A percentile compares a stretch with the other conserved stretches of the same genome.
phyloP scores from a whole-genome alignment of 2,113 vertebrate species.

The Corvus cornix region DNA sequence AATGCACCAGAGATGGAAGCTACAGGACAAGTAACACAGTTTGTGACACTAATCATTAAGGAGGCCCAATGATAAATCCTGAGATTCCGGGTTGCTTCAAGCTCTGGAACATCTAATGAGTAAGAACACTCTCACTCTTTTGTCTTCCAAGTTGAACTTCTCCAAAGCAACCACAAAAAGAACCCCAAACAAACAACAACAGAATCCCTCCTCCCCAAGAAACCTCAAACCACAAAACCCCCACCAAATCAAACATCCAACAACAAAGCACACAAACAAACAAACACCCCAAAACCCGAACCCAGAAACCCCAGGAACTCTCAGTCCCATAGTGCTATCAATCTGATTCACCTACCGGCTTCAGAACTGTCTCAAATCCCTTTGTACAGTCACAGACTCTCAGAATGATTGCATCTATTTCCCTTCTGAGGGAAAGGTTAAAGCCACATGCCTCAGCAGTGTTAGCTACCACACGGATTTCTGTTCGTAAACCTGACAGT shows the following conservation, averaged over 20 bases:
- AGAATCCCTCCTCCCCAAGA: not conserved
- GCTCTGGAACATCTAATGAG: not conserved
- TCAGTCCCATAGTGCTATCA: not conserved
- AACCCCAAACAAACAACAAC: too few relatives aligned
- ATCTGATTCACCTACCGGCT: not conserved
- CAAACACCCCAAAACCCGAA: not conserved
- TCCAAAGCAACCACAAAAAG: not conserved
- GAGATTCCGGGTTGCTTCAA: not conserved
- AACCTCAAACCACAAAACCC: rapidly evolving
- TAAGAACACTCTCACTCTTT: not conserved
- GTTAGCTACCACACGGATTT: not conserved
- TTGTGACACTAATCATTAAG: not conserved
- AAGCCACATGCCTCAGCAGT: not conserved
- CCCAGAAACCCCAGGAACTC: not conserved
- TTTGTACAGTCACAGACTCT: not conserved
- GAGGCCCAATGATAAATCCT: not conserved
- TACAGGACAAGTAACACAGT: not conserved
- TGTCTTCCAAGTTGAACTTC: not conserved
- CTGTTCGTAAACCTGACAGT: not conserved
- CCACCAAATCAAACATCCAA: not conserved
- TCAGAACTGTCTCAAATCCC: not conserved
- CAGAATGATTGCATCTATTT: not conserved
- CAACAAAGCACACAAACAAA: not conserved
- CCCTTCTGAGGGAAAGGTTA: not conserved
- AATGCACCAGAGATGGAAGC: not conserved